Conservation (phyloP, 1,140 invertebrate genomes). For the Formica selysi region DNA sequence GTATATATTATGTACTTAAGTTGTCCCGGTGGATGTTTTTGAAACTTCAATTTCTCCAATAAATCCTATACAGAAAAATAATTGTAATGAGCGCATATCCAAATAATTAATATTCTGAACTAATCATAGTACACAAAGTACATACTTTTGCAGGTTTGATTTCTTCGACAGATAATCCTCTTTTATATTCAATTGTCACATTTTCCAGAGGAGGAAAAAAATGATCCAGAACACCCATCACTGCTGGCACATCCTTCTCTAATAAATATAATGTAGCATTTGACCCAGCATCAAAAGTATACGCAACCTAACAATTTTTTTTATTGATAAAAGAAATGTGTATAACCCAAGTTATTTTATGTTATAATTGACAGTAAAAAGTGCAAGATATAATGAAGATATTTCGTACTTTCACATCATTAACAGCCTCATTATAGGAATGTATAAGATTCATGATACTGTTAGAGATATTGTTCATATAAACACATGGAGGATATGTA, state of each 20-base stretch:
- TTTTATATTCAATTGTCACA: constrained; percentile 86
- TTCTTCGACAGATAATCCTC: constrained; percentile 86
- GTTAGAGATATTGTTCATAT: constrained; percentile 96
- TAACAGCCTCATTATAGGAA: constrained; percentile 91
- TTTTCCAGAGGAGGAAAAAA: constrained; percentile 89
- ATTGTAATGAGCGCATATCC: neutral
- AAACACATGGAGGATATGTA: constrained; percentile 97
- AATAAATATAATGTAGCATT: constrained; percentile 97
- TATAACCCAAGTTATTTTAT: constrained; percentile 1
- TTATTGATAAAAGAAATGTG: constrained; percentile 44
- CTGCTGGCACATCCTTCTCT: constrained; percentile 90
- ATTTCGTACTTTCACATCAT: constrained; percentile 87
- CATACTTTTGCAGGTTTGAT: constrained; percentile 77
- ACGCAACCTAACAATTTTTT: constrained; percentile 90
- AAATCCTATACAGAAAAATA: constrained; percentile 83
- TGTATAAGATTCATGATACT: constrained; percentile 94
- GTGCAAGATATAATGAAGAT: constrained; percentile 9
- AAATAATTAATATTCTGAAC: neutral
- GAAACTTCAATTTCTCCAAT: constrained; percentile 82
- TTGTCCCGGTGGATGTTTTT: constrained; percentile 86
- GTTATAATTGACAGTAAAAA: neutral
- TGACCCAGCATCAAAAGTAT: constrained; percentile 99
- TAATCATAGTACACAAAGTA: neutral
- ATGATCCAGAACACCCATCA: constrained; percentile 90
- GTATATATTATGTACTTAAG: constrained; percentile 96